These are phyloP conservation scores for Lasioglossum marginatum DNA, from an alignment of 2,888 invertebrate species.

Conservation along the genomic window DNA sequence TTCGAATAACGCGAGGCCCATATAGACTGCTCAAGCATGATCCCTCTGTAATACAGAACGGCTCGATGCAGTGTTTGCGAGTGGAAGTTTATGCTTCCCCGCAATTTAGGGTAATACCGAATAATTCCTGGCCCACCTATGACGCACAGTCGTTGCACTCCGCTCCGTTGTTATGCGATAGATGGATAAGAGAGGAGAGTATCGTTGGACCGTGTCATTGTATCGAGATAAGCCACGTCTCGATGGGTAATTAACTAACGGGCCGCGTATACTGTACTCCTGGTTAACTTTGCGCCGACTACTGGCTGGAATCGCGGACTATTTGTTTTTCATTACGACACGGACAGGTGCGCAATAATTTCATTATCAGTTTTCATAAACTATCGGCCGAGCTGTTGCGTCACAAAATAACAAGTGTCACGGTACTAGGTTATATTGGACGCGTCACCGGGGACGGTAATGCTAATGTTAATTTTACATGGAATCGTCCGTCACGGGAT, in stretches of 20 bases:
- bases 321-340: conserved; percentile 67
- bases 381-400: conserved; percentile 13
- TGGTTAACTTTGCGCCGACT: conserved; percentile 48
- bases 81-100: conserved; percentile 10
- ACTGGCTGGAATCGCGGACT: conserved; percentile 42
- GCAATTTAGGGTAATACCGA: conserved; percentile 47
- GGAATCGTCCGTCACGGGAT: background rate
- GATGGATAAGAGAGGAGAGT: conserved; percentile 54
- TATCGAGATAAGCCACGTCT: conserved; percentile 70
- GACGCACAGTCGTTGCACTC: conserved; percentile 37
- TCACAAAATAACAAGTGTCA: conserved; percentile 42
- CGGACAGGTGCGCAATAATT: conserved; percentile 44
- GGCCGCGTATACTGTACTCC: conserved; percentile 65
- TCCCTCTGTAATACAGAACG: background rate
- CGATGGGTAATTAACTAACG: conserved; percentile 75
- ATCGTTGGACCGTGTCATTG: conserved; percentile 51
- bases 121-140: conserved; percentile 16
- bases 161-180: conserved; percentile 59
- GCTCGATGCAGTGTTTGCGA: conserved; percentile 6
- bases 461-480: background rate
- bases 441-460: background rate
- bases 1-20: background rate
- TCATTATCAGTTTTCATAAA: conserved; percentile 52
- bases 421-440: background rate
- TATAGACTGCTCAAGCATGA: background rate